These are phyloP conservation scores for Salmo trutta DNA, from an alignment of 2,797 vertebrate genomes.

Conservation along the genomic window DNA sequence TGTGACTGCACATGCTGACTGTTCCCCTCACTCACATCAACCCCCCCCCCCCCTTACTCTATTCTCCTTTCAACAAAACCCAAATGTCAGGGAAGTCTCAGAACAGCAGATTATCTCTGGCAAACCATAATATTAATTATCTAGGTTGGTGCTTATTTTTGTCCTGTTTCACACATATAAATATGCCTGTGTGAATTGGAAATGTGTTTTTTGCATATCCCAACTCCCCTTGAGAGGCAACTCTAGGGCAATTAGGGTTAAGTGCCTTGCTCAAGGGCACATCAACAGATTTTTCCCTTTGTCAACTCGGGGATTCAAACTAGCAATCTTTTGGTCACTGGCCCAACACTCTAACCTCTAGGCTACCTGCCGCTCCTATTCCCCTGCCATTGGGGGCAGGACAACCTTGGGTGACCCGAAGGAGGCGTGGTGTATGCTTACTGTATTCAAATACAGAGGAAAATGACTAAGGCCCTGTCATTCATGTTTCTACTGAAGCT, in stretches of 20 bases:
- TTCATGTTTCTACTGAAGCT: neutral
- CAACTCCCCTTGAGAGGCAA: no score
- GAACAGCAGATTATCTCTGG: constrained; percentile 19
- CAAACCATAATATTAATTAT: constrained; percentile 2
- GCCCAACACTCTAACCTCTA: no score
- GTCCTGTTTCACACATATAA: no score
- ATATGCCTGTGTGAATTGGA: no score
- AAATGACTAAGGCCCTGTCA: neutral
- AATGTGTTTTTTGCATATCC: no score
- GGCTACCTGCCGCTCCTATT: neutral
- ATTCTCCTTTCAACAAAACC: neutral
- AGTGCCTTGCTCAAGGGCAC: no score
- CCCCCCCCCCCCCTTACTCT: neutral
- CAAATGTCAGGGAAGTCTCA: constrained; percentile 15
- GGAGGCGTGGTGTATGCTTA: neutral
- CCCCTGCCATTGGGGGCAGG: constrained; percentile 4
- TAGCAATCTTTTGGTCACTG: no score
- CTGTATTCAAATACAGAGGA: neutral
- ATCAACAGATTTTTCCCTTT: no score
- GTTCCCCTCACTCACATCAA: constrained; percentile 9
- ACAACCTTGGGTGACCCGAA: constrained; percentile 10
- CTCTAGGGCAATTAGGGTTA: no score
- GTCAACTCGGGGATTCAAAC: no score
- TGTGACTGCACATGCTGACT: constrained; percentile 9
- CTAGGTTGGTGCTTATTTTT: no score